These are phyloP conservation scores for Hyphantria cunea DNA, from an alignment of 1,140 invertebrate genomes.

Conservation along the genomic window DNA sequence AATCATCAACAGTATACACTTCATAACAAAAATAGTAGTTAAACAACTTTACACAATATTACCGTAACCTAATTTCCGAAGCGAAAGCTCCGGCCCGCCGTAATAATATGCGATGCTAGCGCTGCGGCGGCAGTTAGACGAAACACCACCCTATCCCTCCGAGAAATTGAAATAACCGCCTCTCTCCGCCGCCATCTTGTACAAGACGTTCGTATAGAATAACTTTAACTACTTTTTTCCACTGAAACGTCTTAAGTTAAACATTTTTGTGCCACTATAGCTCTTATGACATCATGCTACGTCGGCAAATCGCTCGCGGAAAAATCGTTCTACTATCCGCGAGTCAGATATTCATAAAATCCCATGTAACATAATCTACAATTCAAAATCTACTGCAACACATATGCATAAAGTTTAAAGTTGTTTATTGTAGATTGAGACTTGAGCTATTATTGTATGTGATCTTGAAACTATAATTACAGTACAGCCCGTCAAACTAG, in stretches of 20 bases:
- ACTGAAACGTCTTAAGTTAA: slow-evolving; percentile 76
- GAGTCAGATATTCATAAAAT: background rate
- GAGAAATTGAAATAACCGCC: slow-evolving; percentile 78
- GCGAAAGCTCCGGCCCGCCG: slow-evolving; percentile 5
- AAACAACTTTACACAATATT: background rate
- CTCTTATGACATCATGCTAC: slow-evolving; percentile 70
- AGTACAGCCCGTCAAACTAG: slow-evolving; percentile 58
- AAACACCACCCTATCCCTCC: slow-evolving; percentile 64
- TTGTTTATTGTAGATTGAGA: background rate
- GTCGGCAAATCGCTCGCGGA: slow-evolving; percentile 76
- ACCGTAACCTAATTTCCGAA: slow-evolving; percentile 1
- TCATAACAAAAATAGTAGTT: background rate
- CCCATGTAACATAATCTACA: background rate
- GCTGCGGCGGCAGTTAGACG: slow-evolving; percentile 24
- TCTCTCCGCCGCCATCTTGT: slow-evolving; percentile 76
- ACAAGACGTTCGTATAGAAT: slow-evolving; percentile 77
- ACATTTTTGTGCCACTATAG: slow-evolving; percentile 77
- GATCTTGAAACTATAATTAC: slow-evolving; percentile 71
- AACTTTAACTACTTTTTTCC: slow-evolving; percentile 71
- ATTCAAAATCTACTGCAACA: slow-evolving; percentile 20
- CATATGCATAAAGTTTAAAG: slow-evolving; percentile 19
- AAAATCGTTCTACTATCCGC: slow-evolving; percentile 70
- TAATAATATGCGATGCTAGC: slow-evolving; percentile 18
- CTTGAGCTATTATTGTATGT: slow-evolving; percentile 38
- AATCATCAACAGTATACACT: background rate